phyloP scores from a whole-genome alignment of 2,797 vertebrate genomes.

The Bradypodion pumilum region DNA sequence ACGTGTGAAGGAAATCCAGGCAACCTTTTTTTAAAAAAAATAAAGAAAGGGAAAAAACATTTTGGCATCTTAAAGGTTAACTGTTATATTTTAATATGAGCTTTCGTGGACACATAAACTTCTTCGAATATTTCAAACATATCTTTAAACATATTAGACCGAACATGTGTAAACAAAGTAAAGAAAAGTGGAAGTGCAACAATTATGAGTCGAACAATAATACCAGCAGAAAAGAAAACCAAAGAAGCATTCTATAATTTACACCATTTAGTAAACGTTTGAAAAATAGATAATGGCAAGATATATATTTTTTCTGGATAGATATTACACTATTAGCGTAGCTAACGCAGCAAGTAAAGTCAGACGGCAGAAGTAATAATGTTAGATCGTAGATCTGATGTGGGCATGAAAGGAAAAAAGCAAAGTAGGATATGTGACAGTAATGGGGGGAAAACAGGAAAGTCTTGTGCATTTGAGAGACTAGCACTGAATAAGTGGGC shows the following conservation, averaged over 20 bases:
- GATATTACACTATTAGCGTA: background rate
- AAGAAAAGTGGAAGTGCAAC: background rate
- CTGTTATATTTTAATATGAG: no score
- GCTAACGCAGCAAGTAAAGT: background rate
- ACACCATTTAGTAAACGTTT: background rate
- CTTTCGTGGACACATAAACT: no score
- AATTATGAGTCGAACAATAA: background rate
- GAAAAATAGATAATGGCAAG: background rate
- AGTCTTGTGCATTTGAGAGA: no score
- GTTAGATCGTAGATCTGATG: background rate
- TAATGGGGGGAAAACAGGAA: background rate
- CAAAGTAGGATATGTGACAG: background rate
- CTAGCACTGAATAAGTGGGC: no score
- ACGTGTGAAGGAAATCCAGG: background rate
- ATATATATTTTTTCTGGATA: background rate
- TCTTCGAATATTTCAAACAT: no score
- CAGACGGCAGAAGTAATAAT: background rate
- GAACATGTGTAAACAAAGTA: background rate
- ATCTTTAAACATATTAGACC: no score
- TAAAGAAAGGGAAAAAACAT: no score
- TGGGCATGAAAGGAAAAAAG: background rate
- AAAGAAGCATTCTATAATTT: background rate
- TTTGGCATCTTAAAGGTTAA: no score
- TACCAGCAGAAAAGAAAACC: conserved; percentile 5
- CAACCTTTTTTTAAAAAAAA: no score